Percentiles rank a stretch among this genome's conserved stretches.
Evolutionary conservation across 1,140 invertebrate genomes (phyloP).

Genomic region (Polyergus mexicanus): DNA sequence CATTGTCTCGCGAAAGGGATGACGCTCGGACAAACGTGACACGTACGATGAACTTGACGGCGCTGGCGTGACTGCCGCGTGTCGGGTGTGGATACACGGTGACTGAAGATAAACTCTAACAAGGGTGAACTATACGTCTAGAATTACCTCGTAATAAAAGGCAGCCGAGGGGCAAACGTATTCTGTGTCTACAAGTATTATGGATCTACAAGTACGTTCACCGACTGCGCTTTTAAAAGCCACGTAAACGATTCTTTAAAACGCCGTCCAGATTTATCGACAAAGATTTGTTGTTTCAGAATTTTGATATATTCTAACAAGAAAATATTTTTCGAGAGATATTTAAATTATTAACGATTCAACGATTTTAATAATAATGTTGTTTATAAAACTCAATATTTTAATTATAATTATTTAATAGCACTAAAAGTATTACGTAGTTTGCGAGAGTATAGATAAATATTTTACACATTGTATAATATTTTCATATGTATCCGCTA

Average conservation of each 20-base stretch:
- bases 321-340: background rate
- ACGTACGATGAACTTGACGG: slow-evolving; percentile 81
- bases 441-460: background rate
- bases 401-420: background rate
- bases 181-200: slow-evolving; percentile 3
- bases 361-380: background rate
- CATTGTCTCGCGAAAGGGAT: slow-evolving; percentile 76
- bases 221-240: background rate
- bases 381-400: background rate
- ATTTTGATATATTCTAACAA: background rate
- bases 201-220: slow-evolving; percentile 45
- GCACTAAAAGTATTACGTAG: background rate
- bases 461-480: background rate
- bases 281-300: background rate
- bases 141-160: slow-evolving; percentile 59
- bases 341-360: background rate
- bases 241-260: slow-evolving; percentile 20
- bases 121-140: slow-evolving; percentile 53
- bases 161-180: background rate
- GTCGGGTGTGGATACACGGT: slow-evolving; percentile 82
- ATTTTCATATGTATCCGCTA: background rate
- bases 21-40: slow-evolving; percentile 81
- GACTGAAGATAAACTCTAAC: slow-evolving; percentile 76
- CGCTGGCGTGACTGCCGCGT: slow-evolving; percentile 84
- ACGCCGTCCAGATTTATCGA: background rate